Evolutionary conservation across 1,140 invertebrate species (phyloP).

Genomic region (Apis dorsata): DNA sequence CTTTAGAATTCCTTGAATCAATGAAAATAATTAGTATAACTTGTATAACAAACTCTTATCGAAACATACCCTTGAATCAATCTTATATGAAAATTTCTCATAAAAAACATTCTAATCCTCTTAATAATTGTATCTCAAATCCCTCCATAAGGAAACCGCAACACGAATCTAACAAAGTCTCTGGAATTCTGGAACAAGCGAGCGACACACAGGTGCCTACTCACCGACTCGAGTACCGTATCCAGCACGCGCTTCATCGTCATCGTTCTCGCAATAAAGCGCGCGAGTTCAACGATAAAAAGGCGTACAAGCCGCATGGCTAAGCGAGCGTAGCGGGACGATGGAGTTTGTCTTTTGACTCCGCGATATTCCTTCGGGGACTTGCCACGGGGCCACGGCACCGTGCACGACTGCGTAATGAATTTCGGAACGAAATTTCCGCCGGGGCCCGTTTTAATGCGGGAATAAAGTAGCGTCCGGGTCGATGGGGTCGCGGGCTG

Average conservation of each 20-base stretch:
- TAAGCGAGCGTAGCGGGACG: conserved; percentile 18
- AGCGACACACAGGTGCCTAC: conserved; percentile 1
- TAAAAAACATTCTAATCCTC: neutral
- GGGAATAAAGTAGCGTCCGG: conserved; percentile 77
- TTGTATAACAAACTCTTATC: too few species aligned
- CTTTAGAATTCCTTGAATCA: too few species aligned
- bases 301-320: conserved; percentile 41
- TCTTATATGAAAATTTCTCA: neutral
- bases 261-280: conserved; percentile 57
- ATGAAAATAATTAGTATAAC: too few species aligned
- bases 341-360: conserved; percentile 7
- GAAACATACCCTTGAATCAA: too few species aligned
- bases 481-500: conserved; percentile 74
- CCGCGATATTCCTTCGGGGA: neutral
- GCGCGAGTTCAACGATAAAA: conserved; percentile 53
- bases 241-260: conserved; percentile 14
- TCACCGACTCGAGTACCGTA: conserved; percentile 4
- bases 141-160: neutral
- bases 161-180: neutral
- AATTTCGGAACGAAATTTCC: conserved; percentile 69
- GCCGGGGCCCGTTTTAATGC: conserved; percentile 72
- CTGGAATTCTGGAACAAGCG: neutral
- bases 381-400: conserved; percentile 13
- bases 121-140: neutral
- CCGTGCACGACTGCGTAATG: conserved; percentile 59